These are phyloP conservation scores for Sakesphorus luctuosus DNA, from an alignment of 2,113 vertebrate genomes.

Conservation along the genomic window DNA sequence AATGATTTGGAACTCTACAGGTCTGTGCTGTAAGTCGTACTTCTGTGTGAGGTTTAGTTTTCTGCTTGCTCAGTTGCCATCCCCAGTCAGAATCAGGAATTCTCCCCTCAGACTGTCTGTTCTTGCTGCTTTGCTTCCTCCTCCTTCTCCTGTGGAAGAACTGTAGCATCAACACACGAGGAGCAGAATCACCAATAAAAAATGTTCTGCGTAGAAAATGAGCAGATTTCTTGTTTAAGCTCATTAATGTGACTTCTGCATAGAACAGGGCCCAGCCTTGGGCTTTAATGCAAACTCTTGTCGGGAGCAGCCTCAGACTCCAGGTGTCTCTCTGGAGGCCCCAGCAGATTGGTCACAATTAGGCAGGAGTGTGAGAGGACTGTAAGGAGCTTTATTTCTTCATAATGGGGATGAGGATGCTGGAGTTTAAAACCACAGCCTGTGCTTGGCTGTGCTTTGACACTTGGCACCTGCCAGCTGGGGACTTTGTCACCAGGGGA, in stretches of 20 bases:
- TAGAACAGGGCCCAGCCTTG: accelerated
- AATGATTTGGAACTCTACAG: background rate
- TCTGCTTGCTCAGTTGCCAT: background rate
- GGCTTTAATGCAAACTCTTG: background rate
- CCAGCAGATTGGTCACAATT: background rate
- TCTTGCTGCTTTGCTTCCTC: background rate
- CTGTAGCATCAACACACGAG: background rate
- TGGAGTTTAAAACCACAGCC: background rate
- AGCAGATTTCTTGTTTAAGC: background rate
- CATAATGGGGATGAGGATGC: background rate
- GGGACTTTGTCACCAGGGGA: background rate
- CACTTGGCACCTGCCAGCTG: background rate
- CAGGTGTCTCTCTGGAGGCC: background rate
- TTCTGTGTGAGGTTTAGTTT: background rate
- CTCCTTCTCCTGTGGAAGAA: background rate
- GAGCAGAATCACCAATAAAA: background rate
- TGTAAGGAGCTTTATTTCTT: background rate
- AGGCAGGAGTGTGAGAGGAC: background rate
- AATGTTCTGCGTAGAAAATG: background rate
- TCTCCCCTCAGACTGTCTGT: background rate
- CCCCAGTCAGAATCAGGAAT: background rate
- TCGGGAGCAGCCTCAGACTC: background rate
- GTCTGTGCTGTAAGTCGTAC: background rate
- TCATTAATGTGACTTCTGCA: background rate
- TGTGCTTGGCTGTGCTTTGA: background rate